A percentile compares a stretch with the other conserved stretches of the same genome.
Conservation (phyloP, 64 coral and sea anemone genomes). For the Acropora yongei region DNA sequence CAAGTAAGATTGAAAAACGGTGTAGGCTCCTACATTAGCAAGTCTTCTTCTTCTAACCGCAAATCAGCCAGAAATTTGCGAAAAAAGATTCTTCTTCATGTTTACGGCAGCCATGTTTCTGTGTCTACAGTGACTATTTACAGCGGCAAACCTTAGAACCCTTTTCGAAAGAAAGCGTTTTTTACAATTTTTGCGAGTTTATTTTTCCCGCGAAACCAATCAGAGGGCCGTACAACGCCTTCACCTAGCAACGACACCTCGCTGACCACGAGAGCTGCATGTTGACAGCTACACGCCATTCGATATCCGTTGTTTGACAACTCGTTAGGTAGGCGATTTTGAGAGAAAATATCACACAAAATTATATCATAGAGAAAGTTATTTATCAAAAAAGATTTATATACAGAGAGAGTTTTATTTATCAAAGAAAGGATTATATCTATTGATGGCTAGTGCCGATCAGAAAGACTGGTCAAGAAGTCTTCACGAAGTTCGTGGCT, state of each 20-base stretch:
- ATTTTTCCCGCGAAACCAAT: constrained; percentile 2
- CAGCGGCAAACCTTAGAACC: neutral
- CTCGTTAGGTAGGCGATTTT: neutral
- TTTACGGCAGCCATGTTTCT: constrained; percentile 13
- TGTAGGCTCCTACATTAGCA: no score
- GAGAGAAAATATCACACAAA: constrained; percentile 11
- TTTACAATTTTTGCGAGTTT: constrained; percentile 2
- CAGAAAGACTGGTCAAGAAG: constrained; percentile 8
- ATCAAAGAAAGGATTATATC: neutral
- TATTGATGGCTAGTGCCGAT: neutral
- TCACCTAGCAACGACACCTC: constrained; percentile 18
- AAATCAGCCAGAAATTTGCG: no score
- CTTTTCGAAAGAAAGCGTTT: neutral
- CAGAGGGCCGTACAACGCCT: neutral
- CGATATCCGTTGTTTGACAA: neutral
- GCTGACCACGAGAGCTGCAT: neutral
- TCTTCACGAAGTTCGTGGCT: neutral
- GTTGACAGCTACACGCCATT: neutral
- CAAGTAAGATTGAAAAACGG: no score
- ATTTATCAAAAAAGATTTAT: neutral
- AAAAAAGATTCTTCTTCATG: no score
- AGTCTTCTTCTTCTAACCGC: no score
- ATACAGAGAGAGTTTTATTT: neutral
- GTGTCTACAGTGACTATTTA: neutral
- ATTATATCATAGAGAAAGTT: neutral